Percentiles rank a stretch among this genome's conserved stretches.
phyloP scores from a whole-genome alignment of 2,888 invertebrate genomes.

The Baccha elongata region DNA sequence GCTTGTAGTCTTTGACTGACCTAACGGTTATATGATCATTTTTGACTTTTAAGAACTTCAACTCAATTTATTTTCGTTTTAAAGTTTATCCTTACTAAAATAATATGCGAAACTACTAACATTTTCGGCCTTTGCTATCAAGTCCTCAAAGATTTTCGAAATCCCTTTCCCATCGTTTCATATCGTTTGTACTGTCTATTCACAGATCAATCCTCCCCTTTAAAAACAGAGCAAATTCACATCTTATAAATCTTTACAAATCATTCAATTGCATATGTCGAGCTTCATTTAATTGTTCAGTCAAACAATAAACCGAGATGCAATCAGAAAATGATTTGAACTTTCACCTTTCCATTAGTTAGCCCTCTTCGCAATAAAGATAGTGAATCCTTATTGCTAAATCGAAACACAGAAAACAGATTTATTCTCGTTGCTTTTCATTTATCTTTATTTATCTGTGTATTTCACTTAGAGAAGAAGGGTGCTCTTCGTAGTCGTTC shows the following conservation, averaged over 20 bases:
- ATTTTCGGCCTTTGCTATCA: no score
- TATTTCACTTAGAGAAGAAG: neutral
- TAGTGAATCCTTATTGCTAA: slow-evolving; percentile 9
- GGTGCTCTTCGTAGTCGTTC: slow-evolving; percentile 1
- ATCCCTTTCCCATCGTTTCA: no score
- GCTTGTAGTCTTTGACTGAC: no score
- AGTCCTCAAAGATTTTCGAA: no score
- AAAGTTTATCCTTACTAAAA: no score
- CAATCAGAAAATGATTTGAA: slow-evolving; percentile 57
- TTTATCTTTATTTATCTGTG: slow-evolving; percentile 13
- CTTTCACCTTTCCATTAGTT: slow-evolving; percentile 43
- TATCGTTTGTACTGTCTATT: no score
- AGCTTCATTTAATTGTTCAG: slow-evolving; percentile 79
- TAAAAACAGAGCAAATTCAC: neutral
- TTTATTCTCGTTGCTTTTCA: neutral
- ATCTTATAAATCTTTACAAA: slow-evolving; percentile 4
- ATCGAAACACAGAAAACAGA: slow-evolving; percentile 8
- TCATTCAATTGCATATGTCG: slow-evolving; percentile 76
- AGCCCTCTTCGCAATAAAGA: neutral
- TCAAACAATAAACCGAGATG: slow-evolving; percentile 43
- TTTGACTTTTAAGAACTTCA: no score
- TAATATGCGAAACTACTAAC: no score
- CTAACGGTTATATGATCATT: no score
- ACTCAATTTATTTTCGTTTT: no score
- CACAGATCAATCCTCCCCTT: neutral